Evolutionary conservation across 2,113 vertebrate genomes (phyloP).

Genomic region (Rhinoptilus africanus): DNA sequence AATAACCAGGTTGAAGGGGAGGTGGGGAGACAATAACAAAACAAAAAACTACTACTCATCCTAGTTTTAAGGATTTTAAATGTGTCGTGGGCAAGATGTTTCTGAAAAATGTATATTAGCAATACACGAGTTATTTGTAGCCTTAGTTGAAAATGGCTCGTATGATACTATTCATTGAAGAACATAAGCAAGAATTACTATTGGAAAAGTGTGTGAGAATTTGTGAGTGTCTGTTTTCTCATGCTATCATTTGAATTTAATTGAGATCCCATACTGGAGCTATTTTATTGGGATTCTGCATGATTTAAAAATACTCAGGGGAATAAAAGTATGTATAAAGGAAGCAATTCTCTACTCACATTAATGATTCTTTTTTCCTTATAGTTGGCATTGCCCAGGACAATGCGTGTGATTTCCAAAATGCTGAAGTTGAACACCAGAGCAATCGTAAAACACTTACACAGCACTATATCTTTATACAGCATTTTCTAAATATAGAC

Average conservation of each 20-base stretch:
- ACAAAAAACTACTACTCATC: background rate
- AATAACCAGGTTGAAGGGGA: background rate
- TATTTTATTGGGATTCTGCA: background rate
- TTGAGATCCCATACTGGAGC: background rate
- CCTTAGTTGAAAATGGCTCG: background rate
- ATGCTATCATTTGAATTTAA: background rate
- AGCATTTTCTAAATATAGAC: conserved; percentile 49
- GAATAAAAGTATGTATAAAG: background rate
- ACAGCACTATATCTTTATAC: background rate
- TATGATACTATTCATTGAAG: background rate
- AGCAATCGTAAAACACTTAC: background rate
- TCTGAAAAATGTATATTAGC: background rate
- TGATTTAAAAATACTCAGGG: background rate
- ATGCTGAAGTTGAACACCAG: background rate
- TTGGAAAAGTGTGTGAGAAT: background rate
- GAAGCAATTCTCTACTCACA: background rate
- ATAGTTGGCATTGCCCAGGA: background rate
- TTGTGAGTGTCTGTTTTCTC: background rate
- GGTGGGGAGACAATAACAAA: background rate
- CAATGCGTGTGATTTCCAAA: background rate
- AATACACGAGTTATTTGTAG: rapidly evolving
- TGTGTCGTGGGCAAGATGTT: background rate
- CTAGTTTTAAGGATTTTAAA: background rate
- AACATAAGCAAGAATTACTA: background rate
- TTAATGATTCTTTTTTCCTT: background rate